Evolutionary conservation across 1,140 invertebrate genomes (phyloP), one percentile per base, ranked within the genome.

Genomic region (Mylabris phalerata): DNA sequence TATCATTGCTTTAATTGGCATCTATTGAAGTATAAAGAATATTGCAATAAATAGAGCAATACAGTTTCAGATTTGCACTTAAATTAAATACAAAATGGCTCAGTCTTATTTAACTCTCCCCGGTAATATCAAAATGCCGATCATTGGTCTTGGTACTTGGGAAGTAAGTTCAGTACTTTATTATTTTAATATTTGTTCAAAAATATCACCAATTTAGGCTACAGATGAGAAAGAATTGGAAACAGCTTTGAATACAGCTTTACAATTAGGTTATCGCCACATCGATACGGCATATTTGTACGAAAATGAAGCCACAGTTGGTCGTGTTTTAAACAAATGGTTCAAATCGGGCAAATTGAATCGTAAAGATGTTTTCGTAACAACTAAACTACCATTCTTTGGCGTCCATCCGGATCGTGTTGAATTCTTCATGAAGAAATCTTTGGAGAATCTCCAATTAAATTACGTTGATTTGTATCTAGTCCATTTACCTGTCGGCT

Each of bases 341-440:
- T 78, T 92, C 48, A 74, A 80, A 57, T 77, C 82, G 46, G 86
- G 86, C 19, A 82, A 81, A 68, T 74, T 89, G 3, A 85, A 62
- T 78, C 48, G 90, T 47, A 82, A 88, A 68, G 89, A 93, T 25
- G 72, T 93, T 11, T 93, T 90, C 72, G 81, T 93, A 52, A 86
- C 85, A 1, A 89, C 90, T 9, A 93, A 92, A 75, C 80, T 90
- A 73, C 75, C 75, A 59, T 64, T 75, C 9, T 49, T 65, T 50
- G 71, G 75, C 71, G 62, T 65, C 19, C 78, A 84, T 42, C 80
- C 86, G 26, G 80, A 64, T 43, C 63, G 61, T 11, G 64, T 68
- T 0, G 63, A 66, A 42, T 47, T n/a, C 7, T 65, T 49, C 46
- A 48, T 67, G 32, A 50, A 64, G 9, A 57, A 61, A 54, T 67